These are phyloP conservation scores for Panthera uncia DNA, from an alignment of 2,113 vertebrate species.

Conservation along the genomic window DNA sequence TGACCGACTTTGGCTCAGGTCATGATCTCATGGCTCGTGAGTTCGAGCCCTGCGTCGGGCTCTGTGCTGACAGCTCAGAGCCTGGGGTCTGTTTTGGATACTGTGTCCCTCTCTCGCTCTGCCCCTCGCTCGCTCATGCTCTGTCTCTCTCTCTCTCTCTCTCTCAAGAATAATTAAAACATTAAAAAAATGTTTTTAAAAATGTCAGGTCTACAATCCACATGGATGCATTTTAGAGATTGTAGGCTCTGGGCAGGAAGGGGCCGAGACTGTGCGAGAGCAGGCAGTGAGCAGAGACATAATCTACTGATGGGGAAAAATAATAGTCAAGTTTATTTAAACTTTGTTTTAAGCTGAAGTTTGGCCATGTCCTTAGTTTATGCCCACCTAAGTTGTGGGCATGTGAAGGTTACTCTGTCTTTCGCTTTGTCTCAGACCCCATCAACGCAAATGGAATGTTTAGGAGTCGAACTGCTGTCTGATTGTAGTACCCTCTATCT, in stretches of 20 bases:
- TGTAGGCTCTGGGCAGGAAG: background rate
- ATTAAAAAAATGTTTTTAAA: too few relatives aligned
- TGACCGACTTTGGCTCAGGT: too few relatives aligned
- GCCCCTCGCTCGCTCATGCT: too few relatives aligned
- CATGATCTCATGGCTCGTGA: too few relatives aligned
- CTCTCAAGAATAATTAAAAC: too few relatives aligned
- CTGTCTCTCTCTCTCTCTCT: too few relatives aligned
- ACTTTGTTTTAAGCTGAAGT: background rate
- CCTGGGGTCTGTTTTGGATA: too few relatives aligned
- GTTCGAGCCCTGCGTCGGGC: too few relatives aligned
- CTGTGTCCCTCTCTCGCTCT: too few relatives aligned
- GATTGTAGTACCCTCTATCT: background rate
- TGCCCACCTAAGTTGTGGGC: background rate
- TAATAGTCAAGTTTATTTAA: background rate
- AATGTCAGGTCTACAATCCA: background rate
- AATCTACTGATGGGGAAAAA: background rate
- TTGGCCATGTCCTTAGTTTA: background rate
- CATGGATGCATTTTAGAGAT: background rate
- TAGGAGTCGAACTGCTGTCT: background rate
- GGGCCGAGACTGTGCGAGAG: background rate
- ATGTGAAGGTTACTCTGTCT: background rate
- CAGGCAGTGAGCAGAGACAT: background rate
- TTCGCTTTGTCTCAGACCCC: background rate
- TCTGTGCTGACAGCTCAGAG: too few relatives aligned
- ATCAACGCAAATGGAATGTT: background rate